phyloP scores from a whole-genome alignment of 2,113 vertebrate genomes.

The Tupaia chinensis region DNA sequence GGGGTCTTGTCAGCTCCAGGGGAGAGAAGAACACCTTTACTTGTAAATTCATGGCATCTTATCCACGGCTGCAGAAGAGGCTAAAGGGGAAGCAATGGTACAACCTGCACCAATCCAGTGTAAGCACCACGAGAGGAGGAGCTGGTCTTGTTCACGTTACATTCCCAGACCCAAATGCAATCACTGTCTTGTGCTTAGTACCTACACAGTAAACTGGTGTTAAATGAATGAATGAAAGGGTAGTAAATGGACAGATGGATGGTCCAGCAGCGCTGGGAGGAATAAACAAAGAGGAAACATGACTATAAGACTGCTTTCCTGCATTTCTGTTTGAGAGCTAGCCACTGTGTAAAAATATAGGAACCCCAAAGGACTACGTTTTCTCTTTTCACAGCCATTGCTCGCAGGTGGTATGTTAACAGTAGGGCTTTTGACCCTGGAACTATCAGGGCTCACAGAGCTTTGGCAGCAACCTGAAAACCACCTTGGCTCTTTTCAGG shows the following conservation, averaged over 20 bases:
- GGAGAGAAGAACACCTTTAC: not conserved
- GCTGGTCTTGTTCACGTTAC: not conserved
- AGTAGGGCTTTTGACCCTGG: not conserved
- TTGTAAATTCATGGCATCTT: not conserved
- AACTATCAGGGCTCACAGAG: not conserved
- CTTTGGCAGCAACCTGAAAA: not conserved
- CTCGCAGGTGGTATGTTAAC: not conserved
- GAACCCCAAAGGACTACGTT: not conserved
- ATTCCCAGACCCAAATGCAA: not conserved
- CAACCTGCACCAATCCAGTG: not conserved
- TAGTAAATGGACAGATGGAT: not conserved
- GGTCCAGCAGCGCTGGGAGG: not conserved
- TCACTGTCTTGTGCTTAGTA: not conserved
- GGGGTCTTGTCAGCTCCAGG: not conserved
- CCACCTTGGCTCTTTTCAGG: not conserved
- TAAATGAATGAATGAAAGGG: not conserved
- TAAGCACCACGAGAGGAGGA: not conserved
- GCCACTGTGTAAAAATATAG: conserved; percentile 9
- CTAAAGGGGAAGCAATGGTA: not conserved
- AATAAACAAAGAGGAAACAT: not conserved
- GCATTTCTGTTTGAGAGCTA: conserved; percentile 13
- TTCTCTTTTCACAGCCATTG: not conserved
- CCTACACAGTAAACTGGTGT: not conserved
- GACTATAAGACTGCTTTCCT: not conserved
- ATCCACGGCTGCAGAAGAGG: not conserved